Percentiles rank a stretch among this genome's conserved stretches.
Conservation (phyloP, 2,113 vertebrate genomes). For the Bufo gargarizans region DNA sequence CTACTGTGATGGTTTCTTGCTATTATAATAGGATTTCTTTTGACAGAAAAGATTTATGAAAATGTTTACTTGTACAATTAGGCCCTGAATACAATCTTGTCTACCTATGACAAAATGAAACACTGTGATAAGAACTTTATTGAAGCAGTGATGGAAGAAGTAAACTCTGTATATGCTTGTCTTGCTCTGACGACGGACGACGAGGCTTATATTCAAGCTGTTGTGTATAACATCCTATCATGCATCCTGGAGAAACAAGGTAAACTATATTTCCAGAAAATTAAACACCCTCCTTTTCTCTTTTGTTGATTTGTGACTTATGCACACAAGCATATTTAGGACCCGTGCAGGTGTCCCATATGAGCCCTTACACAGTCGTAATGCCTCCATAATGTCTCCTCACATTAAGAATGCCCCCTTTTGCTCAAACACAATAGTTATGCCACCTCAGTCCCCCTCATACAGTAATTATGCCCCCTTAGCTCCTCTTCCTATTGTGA, state of each 20-base stretch:
- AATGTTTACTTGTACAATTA: constrained; percentile 8
- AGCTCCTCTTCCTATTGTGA: too few relatives aligned
- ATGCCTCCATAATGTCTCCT: too few relatives aligned
- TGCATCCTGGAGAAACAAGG: constrained; percentile 1
- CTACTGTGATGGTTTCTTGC: background rate
- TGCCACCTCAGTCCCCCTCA: too few relatives aligned
- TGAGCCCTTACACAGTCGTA: too few relatives aligned
- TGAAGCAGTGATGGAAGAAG: constrained; percentile 12
- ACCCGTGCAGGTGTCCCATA: background rate
- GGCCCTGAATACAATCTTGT: constrained; percentile 16
- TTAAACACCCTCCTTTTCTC: background rate
- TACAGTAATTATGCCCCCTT: too few relatives aligned
- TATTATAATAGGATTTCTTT: background rate
- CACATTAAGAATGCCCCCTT: too few relatives aligned
- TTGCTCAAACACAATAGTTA: too few relatives aligned
- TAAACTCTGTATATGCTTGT: constrained; percentile 45
- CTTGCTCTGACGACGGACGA: constrained; percentile 14
- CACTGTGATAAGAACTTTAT: background rate
- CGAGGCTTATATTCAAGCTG: constrained; percentile 19
- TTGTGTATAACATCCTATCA: constrained; percentile 46
- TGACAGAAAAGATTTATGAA: constrained; percentile 9
- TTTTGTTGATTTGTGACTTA: background rate
- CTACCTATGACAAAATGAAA: constrained; percentile 24
- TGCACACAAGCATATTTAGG: background rate
- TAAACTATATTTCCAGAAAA: constrained; percentile 1